Evolutionary conservation across 2,113 vertebrate species (phyloP).

Genomic region (Maccullochella peelii): DNA sequence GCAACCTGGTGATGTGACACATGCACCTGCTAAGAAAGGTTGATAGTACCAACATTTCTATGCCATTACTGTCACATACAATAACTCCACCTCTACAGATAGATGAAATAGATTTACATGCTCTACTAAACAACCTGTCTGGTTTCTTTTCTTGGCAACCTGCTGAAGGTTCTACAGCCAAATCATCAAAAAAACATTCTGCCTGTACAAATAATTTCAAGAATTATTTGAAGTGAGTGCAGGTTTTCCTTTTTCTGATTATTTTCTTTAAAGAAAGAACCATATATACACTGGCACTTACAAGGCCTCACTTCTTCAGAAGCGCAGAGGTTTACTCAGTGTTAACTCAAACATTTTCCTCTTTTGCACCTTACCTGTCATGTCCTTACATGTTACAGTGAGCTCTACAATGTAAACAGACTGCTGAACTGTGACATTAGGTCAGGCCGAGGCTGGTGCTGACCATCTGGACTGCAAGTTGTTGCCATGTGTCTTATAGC

Average conservation of each 20-base stretch:
- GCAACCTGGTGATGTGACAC: not conserved
- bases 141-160: conserved; percentile 37
- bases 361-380: conserved; percentile 50
- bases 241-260: conserved; percentile 49
- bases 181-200: conserved; percentile 44
- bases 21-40: not conserved
- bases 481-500: conserved; percentile 22
- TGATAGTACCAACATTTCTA: not conserved
- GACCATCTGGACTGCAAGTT: conserved; percentile 28
- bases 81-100: not conserved
- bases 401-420: conserved; percentile 50
- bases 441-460: conserved; percentile 22
- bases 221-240: conserved; percentile 43
- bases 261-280: conserved; percentile 53
- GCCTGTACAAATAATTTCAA: conserved; percentile 45
- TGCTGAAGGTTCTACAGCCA: conserved; percentile 1
- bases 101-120: conserved; percentile 3
- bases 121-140: not conserved
- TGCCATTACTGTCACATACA: conserved; percentile 7
- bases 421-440: conserved; percentile 42
- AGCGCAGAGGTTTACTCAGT: conserved; percentile 39
- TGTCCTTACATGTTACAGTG: conserved; percentile 32
- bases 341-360: conserved; percentile 44
- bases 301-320: conserved; percentile 57
- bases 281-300: conserved; percentile 54